Evolutionary conservation across 2,888 invertebrate genomes (phyloP), one percentile per base, ranked within the genome.

Genomic region (Dicyrtomina minuta): DNA sequence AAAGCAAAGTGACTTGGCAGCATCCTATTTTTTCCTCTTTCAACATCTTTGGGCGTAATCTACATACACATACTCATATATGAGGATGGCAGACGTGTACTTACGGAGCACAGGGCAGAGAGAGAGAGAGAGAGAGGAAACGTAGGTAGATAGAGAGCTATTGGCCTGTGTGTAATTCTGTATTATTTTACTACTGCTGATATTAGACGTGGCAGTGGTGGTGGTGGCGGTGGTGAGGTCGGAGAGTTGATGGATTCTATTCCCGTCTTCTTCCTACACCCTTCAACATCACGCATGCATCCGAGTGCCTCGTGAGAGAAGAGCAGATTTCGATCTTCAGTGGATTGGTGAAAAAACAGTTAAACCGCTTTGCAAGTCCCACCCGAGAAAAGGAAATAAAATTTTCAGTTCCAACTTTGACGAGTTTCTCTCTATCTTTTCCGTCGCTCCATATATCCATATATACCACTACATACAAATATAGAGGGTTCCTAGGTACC

Each of bases 321-420:
- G 51, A 39, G 27, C 20, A 53, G 64, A 64, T 64, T 64, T 64
- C 24, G 64, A 64, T 64, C 64, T 64, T 15, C 20, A 64, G 64
- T 64, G 51, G 70, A 70, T 70, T 70, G 70, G 70, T 66, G 70
- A 70, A 66, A 70, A 66, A 60, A 66, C 70, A 61, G 70, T 70
- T 60, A 70, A 70, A 55, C 55, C 44, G 66, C 61, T 60, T 56
- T 53, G 65, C 53, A 66, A 70, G 66, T 70, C 70, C 70, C 70
- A 60, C 70, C 70, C 70, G 70, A 66, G 64, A 65, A 70, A 70
- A 70, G 66, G 70, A 70, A 70, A 70, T 70, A 70, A 70, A 70
- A 70, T 66, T 66, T 70, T 59, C 55, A 56, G 27, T 13, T 53
- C 39, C 53, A 49, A 53, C 49, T 39, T 62, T 53, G 33, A 49